Evolutionary conservation across 2,797 vertebrate species (phyloP).

Genomic region (Tragopan temminckii): DNA sequence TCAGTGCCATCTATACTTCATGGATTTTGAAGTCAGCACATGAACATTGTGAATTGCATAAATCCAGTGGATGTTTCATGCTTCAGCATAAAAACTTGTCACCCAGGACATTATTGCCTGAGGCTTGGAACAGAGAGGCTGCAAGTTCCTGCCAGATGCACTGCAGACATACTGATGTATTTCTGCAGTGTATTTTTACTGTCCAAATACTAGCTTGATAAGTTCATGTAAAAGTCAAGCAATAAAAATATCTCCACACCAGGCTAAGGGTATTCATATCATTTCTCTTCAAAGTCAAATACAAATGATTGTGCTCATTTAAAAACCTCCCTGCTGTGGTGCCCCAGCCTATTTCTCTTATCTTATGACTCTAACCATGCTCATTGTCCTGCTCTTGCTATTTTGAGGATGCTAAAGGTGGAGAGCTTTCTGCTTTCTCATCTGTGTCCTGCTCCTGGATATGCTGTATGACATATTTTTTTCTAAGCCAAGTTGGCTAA

Average conservation of each 20-base stretch:
- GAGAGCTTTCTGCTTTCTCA: neutral
- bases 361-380: neutral
- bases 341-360: slow-evolving; percentile 42
- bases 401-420: neutral
- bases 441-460: neutral
- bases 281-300: slow-evolving; percentile 57
- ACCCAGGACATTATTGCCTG: slow-evolving; percentile 32
- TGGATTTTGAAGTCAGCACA: slow-evolving; percentile 66
- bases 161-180: slow-evolving; percentile 25
- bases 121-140: slow-evolving; percentile 57
- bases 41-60: slow-evolving; percentile 51
- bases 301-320: slow-evolving; percentile 71
- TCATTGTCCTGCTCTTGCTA: slow-evolving; percentile 32
- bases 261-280: slow-evolving; percentile 52
- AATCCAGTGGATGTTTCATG: neutral
- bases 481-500: neutral
- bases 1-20: slow-evolving; percentile 6
- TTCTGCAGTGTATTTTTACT: slow-evolving; percentile 66
- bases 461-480: neutral
- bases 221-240: slow-evolving; percentile 67
- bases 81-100: slow-evolving; percentile 31
- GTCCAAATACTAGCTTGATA: slow-evolving; percentile 49
- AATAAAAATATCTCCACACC: slow-evolving; percentile 60
- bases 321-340: slow-evolving; percentile 45
- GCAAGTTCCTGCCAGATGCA: slow-evolving; percentile 38